Evolutionary conservation across 2,797 vertebrate species (phyloP).

Genomic region (Pteronotus mesoamericanus): DNA sequence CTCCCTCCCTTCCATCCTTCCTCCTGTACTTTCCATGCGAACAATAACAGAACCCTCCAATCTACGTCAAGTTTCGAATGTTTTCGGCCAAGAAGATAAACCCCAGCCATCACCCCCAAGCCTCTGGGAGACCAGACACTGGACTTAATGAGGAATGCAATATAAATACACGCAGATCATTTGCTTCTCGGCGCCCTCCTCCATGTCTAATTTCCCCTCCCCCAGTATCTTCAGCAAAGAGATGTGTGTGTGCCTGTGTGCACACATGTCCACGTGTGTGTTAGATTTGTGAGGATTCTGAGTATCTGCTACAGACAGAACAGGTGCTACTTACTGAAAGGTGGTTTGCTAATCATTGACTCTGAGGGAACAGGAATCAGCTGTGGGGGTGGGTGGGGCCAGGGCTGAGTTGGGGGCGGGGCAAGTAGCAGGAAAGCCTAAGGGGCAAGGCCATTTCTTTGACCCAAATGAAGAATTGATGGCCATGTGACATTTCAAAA

Average conservation of each 20-base stretch:
- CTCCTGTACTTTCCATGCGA: background rate
- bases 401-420: background rate
- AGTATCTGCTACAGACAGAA: background rate
- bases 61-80: background rate
- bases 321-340: background rate
- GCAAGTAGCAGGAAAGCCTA: background rate
- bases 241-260: background rate
- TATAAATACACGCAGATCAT: background rate
- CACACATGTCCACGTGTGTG: background rate
- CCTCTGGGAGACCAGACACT: background rate
- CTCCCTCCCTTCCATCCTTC: background rate
- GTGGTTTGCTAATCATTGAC: background rate
- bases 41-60: background rate
- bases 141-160: background rate
- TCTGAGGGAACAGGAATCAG: background rate
- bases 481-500: slow-evolving; percentile 14
- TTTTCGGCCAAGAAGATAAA: background rate
- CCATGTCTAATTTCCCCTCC: background rate
- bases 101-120: background rate
- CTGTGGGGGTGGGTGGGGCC: background rate
- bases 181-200: background rate
- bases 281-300: background rate
- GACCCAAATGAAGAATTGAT: background rate
- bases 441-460: background rate
- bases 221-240: background rate